These are phyloP conservation scores for Microctenopoma steveboyesi DNA, from an alignment of 2,797 vertebrate genomes.

Conservation along the genomic window DNA sequence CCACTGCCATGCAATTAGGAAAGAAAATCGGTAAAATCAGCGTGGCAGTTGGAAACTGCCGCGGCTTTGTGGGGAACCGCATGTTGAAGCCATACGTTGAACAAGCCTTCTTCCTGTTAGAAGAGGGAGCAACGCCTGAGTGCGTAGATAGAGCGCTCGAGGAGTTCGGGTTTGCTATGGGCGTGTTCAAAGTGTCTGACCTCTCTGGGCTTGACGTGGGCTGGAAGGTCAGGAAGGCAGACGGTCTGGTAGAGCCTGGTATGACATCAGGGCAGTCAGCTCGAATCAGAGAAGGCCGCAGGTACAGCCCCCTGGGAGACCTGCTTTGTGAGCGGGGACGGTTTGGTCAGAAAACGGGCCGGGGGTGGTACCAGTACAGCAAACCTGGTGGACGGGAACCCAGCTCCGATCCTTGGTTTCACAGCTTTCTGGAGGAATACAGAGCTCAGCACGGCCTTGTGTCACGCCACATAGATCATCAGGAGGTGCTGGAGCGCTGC, in stretches of 20 bases:
- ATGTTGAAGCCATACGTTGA: conserved; percentile 85
- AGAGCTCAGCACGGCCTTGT: conserved; percentile 80
- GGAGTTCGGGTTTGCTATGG: conserved; percentile 92
- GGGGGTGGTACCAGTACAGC: conserved; percentile 92
- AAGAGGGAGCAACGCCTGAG: conserved; percentile 91
- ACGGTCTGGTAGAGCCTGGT: conserved; percentile 75
- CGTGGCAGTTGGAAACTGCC: conserved; percentile 92
- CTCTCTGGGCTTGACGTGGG: conserved; percentile 92
- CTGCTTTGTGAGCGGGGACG: conserved; percentile 88
- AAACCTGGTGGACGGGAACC: conserved; percentile 81
- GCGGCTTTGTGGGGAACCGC: conserved; percentile 92
- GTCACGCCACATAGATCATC: conserved; percentile 74
- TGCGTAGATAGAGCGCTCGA: conserved; percentile 86
- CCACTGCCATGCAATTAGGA: conserved; percentile 88
- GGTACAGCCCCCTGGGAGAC: conserved; percentile 92
- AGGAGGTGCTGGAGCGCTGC: conserved; percentile 91
- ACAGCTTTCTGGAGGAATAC: conserved; percentile 85
- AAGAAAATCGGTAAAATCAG: conserved; percentile 88
- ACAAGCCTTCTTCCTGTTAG: conserved; percentile 88
- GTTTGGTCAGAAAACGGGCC: conserved; percentile 90
- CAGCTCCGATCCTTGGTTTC: conserved; percentile 87
- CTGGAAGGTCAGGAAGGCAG: conserved; percentile 86
- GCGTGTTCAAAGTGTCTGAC: conserved; percentile 89
- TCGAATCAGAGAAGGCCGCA: conserved; percentile 72
- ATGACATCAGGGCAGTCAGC: conserved; percentile 68